Percentiles rank a stretch among this genome's conserved stretches.
Evolutionary conservation across 2,888 invertebrate species (phyloP).

Genomic region (Ochropacha duplaris): DNA sequence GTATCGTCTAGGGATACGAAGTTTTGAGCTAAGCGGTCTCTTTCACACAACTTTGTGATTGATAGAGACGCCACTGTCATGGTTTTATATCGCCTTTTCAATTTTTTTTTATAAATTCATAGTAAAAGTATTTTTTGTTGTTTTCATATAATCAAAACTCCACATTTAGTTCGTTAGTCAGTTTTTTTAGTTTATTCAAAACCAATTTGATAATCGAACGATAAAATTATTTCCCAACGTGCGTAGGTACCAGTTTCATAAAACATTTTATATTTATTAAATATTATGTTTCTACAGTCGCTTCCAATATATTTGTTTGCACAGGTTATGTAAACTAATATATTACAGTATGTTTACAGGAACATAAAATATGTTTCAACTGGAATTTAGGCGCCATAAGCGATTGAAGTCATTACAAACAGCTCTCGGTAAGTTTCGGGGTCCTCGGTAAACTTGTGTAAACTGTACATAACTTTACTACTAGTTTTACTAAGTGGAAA

Average conservation of each 20-base stretch:
- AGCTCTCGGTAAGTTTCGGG: slow-evolving; percentile 35
- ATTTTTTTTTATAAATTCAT: slow-evolving; percentile 21
- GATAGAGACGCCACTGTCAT: slow-evolving; percentile 43
- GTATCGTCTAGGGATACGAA: slow-evolving; percentile 41
- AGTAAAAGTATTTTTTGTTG: background rate
- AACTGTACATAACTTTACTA: slow-evolving; percentile 37
- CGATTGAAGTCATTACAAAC: slow-evolving; percentile 53
- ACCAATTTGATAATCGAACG: too few relatives aligned
- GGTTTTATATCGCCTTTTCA: slow-evolving; percentile 43
- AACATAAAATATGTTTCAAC: slow-evolving; percentile 26
- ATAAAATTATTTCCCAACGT: too few relatives aligned
- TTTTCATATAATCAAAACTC: too few relatives aligned
- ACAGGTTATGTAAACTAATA: background rate
- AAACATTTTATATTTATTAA: too few relatives aligned
- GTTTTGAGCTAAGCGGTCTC: slow-evolving; percentile 22
- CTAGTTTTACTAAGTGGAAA: slow-evolving; percentile 39
- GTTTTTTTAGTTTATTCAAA: too few relatives aligned
- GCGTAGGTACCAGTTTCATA: too few relatives aligned
- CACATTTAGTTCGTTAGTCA: too few relatives aligned
- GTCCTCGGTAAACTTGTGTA: slow-evolving; percentile 33
- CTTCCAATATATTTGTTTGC: too few relatives aligned
- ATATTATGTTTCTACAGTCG: too few relatives aligned
- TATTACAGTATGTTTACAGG: background rate
- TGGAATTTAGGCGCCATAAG: slow-evolving; percentile 33
- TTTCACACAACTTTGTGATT: slow-evolving; percentile 36